Evolutionary conservation across 2,797 vertebrate genomes (phyloP), one percentile per base, ranked within the genome.

Genomic region (Triplophysa yarkandensis): DNA sequence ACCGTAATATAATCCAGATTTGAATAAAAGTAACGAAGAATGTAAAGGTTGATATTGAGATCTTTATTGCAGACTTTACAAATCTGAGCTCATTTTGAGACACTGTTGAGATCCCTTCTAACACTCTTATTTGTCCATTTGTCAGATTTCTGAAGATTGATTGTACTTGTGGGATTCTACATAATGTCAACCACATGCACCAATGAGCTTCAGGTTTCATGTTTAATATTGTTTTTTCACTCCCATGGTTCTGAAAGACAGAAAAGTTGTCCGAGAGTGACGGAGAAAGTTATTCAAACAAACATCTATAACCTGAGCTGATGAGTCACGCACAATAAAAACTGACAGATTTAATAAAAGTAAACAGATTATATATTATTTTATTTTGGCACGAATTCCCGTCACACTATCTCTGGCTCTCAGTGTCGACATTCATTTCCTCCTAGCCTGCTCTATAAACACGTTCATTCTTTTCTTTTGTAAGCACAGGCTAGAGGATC

Each of bases 381-480:
- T 55, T 25, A 3, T 62, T 39, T 71, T 19, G 48, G 4, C 41
- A n/a, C 30, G 39, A 39, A 72, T 34, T 55, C 9, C 39, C 46
- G 63, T 52, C 23, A 16, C 48, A 55, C 50, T 21, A 67, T 23
- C 44, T 30, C 44, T 30, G 16, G 16, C 62, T 50, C 19, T 34
- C 66, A 30, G 10, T n/a, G 44, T 62, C 41, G 4, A 32, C 36
- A 54, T 41, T 30, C 19, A 61, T 71, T 75, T 72, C 70, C 77
- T 64, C 21, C 3, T 10, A 28, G 2, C 11, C 11, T 3, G 21
- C 62, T 50, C 62, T 64, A 2, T 58, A 60, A 68, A 69, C 27
- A 19, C 68, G 43, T 48, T 57, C 46, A 36, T 32, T 57, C 17
- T 27, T 68, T 36, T 28, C 62, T 27, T 17, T 34, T 39, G 36